These are phyloP conservation scores for Drosophila ogumai DNA, from an alignment of 1,140 invertebrate species.

Conservation along the genomic window DNA sequence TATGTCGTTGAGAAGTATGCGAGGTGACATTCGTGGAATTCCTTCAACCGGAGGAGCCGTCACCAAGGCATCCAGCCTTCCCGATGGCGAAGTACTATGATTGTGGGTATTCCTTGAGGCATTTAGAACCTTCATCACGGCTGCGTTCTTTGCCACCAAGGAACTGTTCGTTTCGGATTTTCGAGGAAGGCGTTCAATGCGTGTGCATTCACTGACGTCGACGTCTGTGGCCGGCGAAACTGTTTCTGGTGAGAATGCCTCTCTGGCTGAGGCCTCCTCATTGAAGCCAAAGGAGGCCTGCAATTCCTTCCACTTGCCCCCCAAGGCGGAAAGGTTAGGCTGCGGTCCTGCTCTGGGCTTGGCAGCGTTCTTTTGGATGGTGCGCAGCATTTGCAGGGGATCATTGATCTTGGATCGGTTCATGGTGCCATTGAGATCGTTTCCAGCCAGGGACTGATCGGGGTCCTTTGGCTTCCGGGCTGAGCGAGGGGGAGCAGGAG, in stretches of 20 bases:
- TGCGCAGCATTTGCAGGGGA: constrained; percentile 69
- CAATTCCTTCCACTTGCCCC: constrained; percentile 74
- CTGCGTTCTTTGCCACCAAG: constrained; percentile 49
- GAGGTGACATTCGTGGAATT: constrained; percentile 39
- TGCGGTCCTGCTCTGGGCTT: constrained; percentile 31
- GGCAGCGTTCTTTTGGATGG: constrained; percentile 62
- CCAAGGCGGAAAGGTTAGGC: constrained; percentile 53
- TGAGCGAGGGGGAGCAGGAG: constrained; percentile 48
- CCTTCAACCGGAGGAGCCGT: constrained; percentile 19
- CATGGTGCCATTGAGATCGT: constrained; percentile 55
- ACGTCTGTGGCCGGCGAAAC: constrained; percentile 5
- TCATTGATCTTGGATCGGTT: constrained; percentile 78
- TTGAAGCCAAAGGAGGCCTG: constrained; percentile 66
- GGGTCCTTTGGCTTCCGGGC: constrained; percentile 47
- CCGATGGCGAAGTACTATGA: constrained; percentile 79
- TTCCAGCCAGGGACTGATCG: constrained; percentile 25
- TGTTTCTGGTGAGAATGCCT: constrained; percentile 28
- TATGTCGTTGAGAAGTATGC: constrained; percentile 56
- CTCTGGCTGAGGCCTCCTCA: constrained; percentile 11
- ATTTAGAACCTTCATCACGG: constrained; percentile 70
- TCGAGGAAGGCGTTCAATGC: constrained; percentile 53
- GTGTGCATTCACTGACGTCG: constrained; percentile 60
- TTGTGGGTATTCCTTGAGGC: constrained; percentile 72
- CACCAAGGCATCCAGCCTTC: constrained; percentile 73
- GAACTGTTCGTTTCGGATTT: constrained; percentile 45